Percentiles rank a stretch among this genome's conserved stretches.
These are phyloP conservation scores for Castor canadensis DNA, from an alignment of 2,113 vertebrate species.

Conservation along the genomic window DNA sequence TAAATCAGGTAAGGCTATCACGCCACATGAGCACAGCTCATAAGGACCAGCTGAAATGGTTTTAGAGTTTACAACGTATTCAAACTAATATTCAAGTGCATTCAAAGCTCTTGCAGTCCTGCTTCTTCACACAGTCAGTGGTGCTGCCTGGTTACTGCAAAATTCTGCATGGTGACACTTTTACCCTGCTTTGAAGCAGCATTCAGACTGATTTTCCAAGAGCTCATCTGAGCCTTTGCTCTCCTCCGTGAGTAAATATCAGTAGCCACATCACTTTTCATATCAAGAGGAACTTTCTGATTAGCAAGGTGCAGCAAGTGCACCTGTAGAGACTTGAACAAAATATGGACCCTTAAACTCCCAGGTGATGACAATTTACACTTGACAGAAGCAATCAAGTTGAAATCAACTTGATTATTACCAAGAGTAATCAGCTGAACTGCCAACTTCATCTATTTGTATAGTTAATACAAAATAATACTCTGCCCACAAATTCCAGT, in stretches of 20 bases:
- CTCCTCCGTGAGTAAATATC: not conserved
- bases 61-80: slow-evolving; percentile 62
- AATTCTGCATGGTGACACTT: slow-evolving; percentile 61
- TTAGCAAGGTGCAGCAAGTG: not conserved
- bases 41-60: slow-evolving; percentile 69
- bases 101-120: slow-evolving; percentile 25
- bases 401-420: not conserved
- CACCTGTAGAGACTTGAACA: slow-evolving; percentile 17
- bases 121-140: slow-evolving; percentile 55
- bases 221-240: slow-evolving; percentile 17
- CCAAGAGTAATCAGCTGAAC: not conserved
- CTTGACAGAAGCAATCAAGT: not conserved
- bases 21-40: not conserved
- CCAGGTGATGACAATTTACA: not conserved
- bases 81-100: slow-evolving; percentile 75
- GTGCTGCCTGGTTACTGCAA: slow-evolving; percentile 22
- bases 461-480: not conserved
- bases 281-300: slow-evolving; percentile 24
- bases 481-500: not conserved
- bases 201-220: not conserved
- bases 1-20: not conserved
- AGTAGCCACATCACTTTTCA: not conserved
- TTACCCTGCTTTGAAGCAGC: slow-evolving; percentile 62
- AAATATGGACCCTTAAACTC: not conserved
- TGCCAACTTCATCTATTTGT: not conserved